Evolutionary conservation across 2,113 vertebrate species (phyloP), one percentile per base, ranked within the genome.

Genomic region (Channa argus): DNA sequence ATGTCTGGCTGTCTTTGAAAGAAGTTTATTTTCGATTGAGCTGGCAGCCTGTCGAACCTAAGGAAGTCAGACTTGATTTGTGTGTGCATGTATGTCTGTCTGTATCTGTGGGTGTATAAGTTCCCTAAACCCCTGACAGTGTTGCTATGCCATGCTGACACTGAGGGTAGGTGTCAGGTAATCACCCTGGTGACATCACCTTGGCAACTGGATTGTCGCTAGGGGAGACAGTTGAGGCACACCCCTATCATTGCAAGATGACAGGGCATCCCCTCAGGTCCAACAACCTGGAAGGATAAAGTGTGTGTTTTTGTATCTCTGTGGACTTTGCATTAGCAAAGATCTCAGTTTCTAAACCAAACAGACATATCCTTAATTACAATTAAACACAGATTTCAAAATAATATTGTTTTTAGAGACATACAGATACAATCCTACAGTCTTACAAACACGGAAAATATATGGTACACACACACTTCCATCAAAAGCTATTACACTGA

Each of bases 121-220:
- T 71, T 83, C 74, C 86, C 81, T 84, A 62, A 76, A 86, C 43
- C 59, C 58, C 14, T 82, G 79, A 83, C 58, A 66, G 66, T 4
- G 12, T 66, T 36, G 65, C 62, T 83, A 82, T 67, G 74, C 79
- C 71, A 52, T 47, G 69, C 79, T 86, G 91, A 87, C 85, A 87
- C 79, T 82, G 72, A 86, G 74, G 89, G 65, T 81, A 66, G 89
- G 83, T 58, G 84, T 91, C 82, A 88, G 91, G 86, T 85, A 84
- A 90, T 91, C 89, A 88, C 83, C 80, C 71, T 64, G 50, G 72
- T 63, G 54, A 81, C 83, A 89, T 91, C 85, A 78, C 86, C 88
- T 75, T 78, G 85, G 86, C 85, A 86, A 91, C 90, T 80, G 79
- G 69, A 84, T 88, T 91, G 89, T 93, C 86, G 79, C 91, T 81